phyloP scores from a whole-genome alignment of 1,140 invertebrate genomes.

The Sarcophaga peregrina region DNA sequence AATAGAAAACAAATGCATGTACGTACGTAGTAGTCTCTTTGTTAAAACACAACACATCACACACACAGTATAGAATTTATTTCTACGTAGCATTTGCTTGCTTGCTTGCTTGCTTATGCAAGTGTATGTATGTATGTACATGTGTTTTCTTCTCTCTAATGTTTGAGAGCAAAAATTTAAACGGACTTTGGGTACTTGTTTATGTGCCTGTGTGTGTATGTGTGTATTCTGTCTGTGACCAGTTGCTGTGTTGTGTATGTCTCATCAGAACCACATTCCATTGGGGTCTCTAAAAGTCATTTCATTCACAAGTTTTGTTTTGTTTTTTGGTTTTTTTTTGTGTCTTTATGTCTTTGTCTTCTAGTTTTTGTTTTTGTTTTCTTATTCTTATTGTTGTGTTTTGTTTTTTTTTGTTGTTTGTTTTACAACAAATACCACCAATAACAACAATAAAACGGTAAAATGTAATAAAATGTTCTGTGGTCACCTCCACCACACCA shows the following conservation, averaged over 20 bases:
- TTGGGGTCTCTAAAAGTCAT: conserved; percentile 44
- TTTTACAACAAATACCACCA: no score
- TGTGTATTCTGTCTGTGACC: conserved; percentile 14
- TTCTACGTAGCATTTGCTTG: no score
- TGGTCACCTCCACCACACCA: no score
- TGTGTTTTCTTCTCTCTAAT: no score
- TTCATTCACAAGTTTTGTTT: conserved; percentile 47
- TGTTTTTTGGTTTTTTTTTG: not conserved
- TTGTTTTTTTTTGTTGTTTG: not conserved
- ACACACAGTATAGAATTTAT: not conserved
- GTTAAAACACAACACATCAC: not conserved
- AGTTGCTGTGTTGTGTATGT: conserved; percentile 18
- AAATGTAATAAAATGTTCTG: no score
- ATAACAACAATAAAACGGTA: no score
- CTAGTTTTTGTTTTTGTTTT: not conserved
- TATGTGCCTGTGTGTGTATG: no score
- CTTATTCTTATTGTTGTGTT: not conserved
- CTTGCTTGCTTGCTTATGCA: no score
- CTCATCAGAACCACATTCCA: conserved; percentile 46
- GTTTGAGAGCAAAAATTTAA: not conserved
- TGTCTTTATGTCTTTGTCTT: not conserved
- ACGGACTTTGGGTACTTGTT: conserved; percentile 2
- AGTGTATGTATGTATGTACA: no score
- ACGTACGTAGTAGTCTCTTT: no score
- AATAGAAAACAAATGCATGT: no score